Base-by-base conservation (phyloP, 2,797 vertebrate species). In the Ctenopoma kingsleyae region DNA sequence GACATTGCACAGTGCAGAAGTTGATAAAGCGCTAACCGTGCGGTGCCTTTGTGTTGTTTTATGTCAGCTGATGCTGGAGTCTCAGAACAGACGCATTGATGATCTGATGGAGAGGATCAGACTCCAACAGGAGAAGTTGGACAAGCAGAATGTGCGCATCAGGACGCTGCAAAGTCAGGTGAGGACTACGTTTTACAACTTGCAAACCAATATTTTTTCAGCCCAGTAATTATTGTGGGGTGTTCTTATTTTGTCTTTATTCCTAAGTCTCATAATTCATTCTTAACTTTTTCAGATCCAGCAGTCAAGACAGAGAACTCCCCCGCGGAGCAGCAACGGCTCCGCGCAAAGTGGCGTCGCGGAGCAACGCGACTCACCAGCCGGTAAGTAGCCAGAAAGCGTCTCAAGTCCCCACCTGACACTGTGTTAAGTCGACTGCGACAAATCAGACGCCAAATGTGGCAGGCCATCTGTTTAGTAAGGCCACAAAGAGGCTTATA, bases 61-160 rank as follows among this genome's bases (percentile, higher is more conserved):
- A 0, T 56, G 0, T 68, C 80, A 99, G 98, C 77, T 90, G 56
- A 92, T 97, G 91, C 85, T 99, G 89, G 95, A 95, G 46, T 90
- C 92, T 0, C 98, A 99, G 88, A 97, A 95, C 84, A 78, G 81
- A 76, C 92, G 94, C 38, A 97, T 98, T 0, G 95, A 97, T 50
- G 96, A 96, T n/a, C 94, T 99, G 44, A 83, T 96, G 82, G 96
- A 95, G 71, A 95, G 95, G 72, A 94, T 98, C 75, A 92, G 95
- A 61, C 95, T 95, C 57, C 98, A 99, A 62, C 98, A 99, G 74
- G 96, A 96, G 71, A 96, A 97, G 78, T 93, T 99, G 36, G 97
- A 99, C 86, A 99, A 99, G 77, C 98, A 99, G 82, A 97, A 95
- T 15, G 72, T 96, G 71, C 95, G 95, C 81, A 97, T 99, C 58